These are phyloP conservation scores for Hydrozoanthus gracilis DNA, from an alignment of 92 coral and sea anemone genomes.

Conservation along the genomic window DNA sequence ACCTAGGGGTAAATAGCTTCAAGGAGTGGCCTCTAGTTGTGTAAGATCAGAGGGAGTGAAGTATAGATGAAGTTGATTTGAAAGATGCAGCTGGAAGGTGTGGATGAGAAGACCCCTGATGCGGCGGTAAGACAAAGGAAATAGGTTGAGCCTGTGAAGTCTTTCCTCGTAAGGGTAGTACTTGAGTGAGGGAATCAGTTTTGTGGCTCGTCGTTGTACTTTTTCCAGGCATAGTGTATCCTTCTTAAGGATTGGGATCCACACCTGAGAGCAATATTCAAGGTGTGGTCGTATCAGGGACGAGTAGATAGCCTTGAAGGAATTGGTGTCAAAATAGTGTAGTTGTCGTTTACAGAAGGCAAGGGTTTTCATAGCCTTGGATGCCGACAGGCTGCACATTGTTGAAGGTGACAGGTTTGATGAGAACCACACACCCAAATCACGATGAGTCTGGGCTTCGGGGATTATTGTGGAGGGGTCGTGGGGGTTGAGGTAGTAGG, in stretches of 20 bases:
- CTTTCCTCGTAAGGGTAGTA: neutral
- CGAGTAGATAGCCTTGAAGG: neutral
- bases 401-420: neutral
- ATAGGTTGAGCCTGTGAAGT: neutral
- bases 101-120: neutral
- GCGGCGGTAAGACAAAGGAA: neutral
- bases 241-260: constrained; percentile 54
- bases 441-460: neutral
- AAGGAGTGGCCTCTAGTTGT: too few relatives aligned
- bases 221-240: constrained; percentile 52
- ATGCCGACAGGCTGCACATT: neutral
- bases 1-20: too few relatives aligned
- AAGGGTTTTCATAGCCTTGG: neutral
- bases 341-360: neutral
- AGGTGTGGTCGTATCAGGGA: constrained; percentile 55
- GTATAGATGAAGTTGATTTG: too few relatives aligned
- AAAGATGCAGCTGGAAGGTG: neutral
- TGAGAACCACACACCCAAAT: neutral
- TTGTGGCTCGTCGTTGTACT: constrained; percentile 29
- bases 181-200: neutral
- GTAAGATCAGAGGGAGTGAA: too few relatives aligned
- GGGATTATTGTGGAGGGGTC: neutral
- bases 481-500: neutral
- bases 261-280: constrained; percentile 59
- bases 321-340: neutral